Base-by-base conservation (phyloP, 2,113 vertebrate species). In the Pseudopodoces humilis region DNA sequence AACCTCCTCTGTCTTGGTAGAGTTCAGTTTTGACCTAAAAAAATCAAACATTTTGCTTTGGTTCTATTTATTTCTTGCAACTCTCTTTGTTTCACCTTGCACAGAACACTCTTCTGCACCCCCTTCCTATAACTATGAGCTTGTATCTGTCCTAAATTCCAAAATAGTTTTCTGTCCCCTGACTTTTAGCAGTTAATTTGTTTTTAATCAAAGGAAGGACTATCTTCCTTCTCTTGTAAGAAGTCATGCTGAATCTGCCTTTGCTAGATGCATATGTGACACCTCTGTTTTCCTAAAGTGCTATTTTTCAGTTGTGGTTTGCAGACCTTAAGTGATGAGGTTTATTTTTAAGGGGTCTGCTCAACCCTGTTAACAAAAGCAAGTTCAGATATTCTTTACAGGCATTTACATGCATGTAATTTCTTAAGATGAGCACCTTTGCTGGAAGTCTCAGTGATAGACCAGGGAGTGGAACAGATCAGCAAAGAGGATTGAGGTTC, bases 131-230 rank as follows among this genome's bases (percentile, higher is more conserved):
- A 83, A 62, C 28, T 44, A 3, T 72, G 74, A 87, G 76, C 43
- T 75, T 71, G 67, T 49, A 52, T 71, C 31, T 96, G 88, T 79
- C 78, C 85, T 90, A 52, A 88, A 86, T 93, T 87, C 75, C 85
- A 46, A 93, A 95, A 78, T 86, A 78, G n/a, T 64, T 87, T 83
- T n/a, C 18, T 43, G n/a, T 83, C 90, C 62, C n/a, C 15, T 93
- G 63, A 80, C 5, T 2, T 64, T 55, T 41, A 39, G 62, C 41
- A 58, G 55, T 60, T 88, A 64, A 76, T 79, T 58, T 79, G 12
- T 11, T 84, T 86, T 69, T 82, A 41, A 52, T 44, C 24, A 62
- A 64, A 89, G 80, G 24, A 77, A 79, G 39, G 44, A 21, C 37
- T 30, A 13, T 85, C 30, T 88, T 87, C 23, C 44, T 52, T 82